These are phyloP conservation scores for Carollia perspicillata DNA, from an alignment of 2,113 vertebrate species.

Conservation along the genomic window DNA sequence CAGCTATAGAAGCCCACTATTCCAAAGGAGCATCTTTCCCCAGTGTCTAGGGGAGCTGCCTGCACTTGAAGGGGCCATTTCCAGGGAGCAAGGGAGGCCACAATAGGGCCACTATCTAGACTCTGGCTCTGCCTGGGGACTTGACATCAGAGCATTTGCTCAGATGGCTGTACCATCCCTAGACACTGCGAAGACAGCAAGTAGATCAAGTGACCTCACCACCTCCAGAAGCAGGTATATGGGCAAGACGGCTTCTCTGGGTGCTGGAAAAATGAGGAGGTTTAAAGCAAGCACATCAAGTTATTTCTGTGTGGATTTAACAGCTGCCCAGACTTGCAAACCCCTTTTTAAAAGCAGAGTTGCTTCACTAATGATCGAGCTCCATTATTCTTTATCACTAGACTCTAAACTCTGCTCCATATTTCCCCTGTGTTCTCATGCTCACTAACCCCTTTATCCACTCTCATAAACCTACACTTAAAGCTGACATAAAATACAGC, in stretches of 20 bases:
- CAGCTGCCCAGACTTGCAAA: not conserved
- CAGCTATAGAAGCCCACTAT: not conserved
- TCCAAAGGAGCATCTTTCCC: no score
- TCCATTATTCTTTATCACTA: not conserved
- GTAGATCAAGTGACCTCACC: not conserved
- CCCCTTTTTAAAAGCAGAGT: constrained; percentile 13
- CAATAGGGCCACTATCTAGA: not conserved
- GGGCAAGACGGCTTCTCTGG: constrained; percentile 4
- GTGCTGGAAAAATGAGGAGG: not conserved
- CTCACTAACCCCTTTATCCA: constrained; percentile 32
- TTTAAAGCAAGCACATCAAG: not conserved
- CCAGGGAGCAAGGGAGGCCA: not conserved
- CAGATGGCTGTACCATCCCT: not conserved
- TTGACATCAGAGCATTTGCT: not conserved
- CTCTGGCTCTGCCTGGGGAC: not conserved
- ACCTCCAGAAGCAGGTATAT: not conserved
- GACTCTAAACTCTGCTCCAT: not conserved
- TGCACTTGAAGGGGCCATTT: not conserved
- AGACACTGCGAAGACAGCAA: not conserved
- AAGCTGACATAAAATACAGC: constrained; percentile 4
- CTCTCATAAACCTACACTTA: constrained; percentile 18
- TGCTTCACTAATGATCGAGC: constrained; percentile 5
- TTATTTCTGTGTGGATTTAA: constrained; percentile 45
- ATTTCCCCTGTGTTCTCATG: not conserved
- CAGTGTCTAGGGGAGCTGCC: not conserved